Evolutionary conservation across 2,888 invertebrate genomes (phyloP), one percentile per base, ranked within the genome.

Genomic region (Drosophila borealis): DNA sequence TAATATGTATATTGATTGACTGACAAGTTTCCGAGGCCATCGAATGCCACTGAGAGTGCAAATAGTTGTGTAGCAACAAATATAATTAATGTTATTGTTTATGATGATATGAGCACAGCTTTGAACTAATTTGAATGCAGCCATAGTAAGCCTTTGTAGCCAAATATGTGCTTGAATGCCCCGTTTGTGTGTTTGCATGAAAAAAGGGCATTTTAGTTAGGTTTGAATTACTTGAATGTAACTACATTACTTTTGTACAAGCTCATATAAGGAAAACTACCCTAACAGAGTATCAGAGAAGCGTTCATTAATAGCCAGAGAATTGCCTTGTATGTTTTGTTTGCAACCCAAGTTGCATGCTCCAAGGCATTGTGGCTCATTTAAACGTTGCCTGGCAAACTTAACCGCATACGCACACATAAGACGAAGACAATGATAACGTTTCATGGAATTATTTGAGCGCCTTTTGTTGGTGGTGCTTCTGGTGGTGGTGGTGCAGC

Each of bases 321-420:
- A 34, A 57, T 13, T 44, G 10, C 19, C 36, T 42, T 60, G 67
- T 46, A 53, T 72, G 55, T 54, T 72, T 62, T 65, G 61, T 53
- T 45, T 64, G 19, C 29, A 29, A 29, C 34, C 21, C 34, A 45
- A 61, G 66, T 25, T 67, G 72, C 60, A 73, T 70, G 76, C 73
- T 67, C 69, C 81, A 76, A 70, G 69, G 81, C 73, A 70, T 81
- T 80, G 80, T 53, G 78, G 84, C 84, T 76, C 72, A 80, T 76
- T 82, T 84, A 77, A 84, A 74, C 60, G 60, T 56, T 59, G 84
- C 63, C 60, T 70, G 67, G 73, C 64, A 70, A 74, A 80, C 68
- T 66, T 53, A 72, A 64, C 80, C 85, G 51, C 80, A 80, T 37
- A 54, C 76, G 75, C 67, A 68, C 65, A 64, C 65, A 64, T 49